phyloP scores from a whole-genome alignment of 1,140 invertebrate species.

The Trypoxylus dichotomus region DNA sequence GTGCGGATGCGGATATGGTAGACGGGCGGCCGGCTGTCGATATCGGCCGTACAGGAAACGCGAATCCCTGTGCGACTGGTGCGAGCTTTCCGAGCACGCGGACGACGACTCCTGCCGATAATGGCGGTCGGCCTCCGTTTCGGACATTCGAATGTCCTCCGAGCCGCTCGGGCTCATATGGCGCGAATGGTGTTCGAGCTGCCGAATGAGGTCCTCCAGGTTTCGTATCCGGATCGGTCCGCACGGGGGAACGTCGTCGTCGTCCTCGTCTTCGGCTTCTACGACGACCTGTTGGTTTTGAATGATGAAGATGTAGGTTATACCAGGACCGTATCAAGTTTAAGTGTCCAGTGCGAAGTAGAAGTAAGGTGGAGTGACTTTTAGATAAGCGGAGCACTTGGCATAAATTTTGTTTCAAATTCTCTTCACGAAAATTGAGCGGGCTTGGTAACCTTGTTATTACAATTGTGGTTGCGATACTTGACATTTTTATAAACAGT shows the following conservation, averaged over 20 bases:
- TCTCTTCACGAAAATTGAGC: too few species aligned
- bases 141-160: constrained; percentile 89
- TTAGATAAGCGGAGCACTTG: too few species aligned
- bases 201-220: constrained; percentile 86
- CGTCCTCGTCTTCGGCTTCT: constrained; percentile 66
- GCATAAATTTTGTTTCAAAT: too few species aligned
- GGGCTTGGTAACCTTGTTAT: too few species aligned
- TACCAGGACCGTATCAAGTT: too few species aligned
- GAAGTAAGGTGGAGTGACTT: too few species aligned
- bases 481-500: too few species aligned
- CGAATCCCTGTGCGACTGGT: constrained; percentile 61
- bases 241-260: constrained; percentile 70
- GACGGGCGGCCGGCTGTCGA: constrained; percentile 70
- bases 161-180: constrained; percentile 89
- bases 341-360: too few species aligned
- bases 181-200: constrained; percentile 84
- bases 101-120: constrained; percentile 76
- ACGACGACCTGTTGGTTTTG: constrained; percentile 47
- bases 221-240: constrained; percentile 83
- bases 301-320: too few species aligned
- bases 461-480: too few species aligned
- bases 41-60: constrained; percentile 81
- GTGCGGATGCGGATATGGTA: constrained; percentile 55
- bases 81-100: constrained; percentile 71
- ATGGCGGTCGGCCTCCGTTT: constrained; percentile 79